A percentile compares a stretch with the other conserved stretches of the same genome.
These are phyloP conservation scores for Philopotamus ludificatus DNA, from an alignment of 1,140 invertebrate genomes.

Conservation along the genomic window DNA sequence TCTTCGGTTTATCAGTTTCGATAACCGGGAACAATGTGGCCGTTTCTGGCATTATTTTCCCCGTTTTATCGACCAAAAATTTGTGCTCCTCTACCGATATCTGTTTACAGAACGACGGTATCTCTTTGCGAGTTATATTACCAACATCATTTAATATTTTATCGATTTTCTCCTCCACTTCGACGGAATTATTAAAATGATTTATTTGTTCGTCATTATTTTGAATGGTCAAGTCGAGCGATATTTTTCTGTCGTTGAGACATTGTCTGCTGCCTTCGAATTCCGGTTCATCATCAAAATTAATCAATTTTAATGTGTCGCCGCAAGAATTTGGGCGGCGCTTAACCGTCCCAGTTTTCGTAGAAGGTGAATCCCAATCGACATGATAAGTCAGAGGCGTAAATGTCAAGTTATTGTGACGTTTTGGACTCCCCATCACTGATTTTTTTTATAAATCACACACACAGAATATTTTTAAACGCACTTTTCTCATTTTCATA, in stretches of 20 bases:
- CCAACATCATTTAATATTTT: background rate
- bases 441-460: too few relatives aligned
- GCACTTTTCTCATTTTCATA: background rate
- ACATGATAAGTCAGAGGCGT: conserved; percentile 51
- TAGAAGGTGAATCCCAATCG: conserved; percentile 69
- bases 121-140: too few relatives aligned
- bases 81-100: conserved; percentile 36
- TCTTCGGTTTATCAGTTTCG: too few relatives aligned
- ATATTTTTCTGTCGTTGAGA: conserved; percentile 27
- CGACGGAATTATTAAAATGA: background rate
- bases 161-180: background rate
- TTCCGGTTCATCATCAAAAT: background rate
- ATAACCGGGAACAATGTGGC: conserved; percentile 31
- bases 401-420: conserved; percentile 47
- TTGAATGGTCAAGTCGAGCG: conserved; percentile 18
- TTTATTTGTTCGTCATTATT: conserved; percentile 2
- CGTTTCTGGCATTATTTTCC: conserved; percentile 36
- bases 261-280: background rate
- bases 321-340: conserved; percentile 59
- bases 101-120: conserved; percentile 26
- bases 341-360: conserved; percentile 65
- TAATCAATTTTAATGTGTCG: conserved; percentile 8
- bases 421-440: conserved; percentile 56
- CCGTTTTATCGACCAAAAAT: conserved; percentile 36
- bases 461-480: background rate